phyloP scores from a whole-genome alignment of 2,797 vertebrate species.

The Leptodon cayanensis region DNA sequence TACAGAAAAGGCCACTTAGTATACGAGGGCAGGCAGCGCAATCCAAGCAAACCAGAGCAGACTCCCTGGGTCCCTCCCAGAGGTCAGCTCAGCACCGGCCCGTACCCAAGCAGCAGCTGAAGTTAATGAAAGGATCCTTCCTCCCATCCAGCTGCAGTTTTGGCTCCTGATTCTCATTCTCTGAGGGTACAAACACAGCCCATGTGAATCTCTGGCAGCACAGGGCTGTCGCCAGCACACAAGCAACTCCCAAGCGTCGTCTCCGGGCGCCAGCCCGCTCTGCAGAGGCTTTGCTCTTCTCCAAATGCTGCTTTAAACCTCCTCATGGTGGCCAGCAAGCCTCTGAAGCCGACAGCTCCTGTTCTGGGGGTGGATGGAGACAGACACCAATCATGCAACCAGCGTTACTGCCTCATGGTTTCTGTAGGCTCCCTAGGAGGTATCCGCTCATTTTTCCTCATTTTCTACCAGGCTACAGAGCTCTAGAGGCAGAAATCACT shows the following conservation, averaged over 20 bases:
- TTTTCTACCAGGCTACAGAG: background rate
- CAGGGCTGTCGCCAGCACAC: background rate
- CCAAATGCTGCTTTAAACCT: background rate
- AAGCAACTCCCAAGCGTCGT: background rate
- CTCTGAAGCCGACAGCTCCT: background rate
- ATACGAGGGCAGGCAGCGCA: accelerated
- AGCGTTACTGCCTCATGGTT: background rate
- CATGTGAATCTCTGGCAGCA: background rate
- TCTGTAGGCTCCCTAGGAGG: background rate
- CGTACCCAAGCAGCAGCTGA: background rate
- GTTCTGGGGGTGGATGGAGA: too few relatives aligned
- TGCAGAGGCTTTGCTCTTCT: background rate
- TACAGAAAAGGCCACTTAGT: background rate
- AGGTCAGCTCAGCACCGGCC: background rate
- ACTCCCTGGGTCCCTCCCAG: background rate
- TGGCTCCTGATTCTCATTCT: background rate
- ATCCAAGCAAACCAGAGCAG: background rate
- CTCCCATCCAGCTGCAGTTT: background rate
- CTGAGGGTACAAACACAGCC: background rate
- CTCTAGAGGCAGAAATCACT: background rate
- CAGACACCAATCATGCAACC: background rate
- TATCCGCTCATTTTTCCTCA: background rate
- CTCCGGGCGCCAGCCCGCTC: background rate
- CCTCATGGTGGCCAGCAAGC: background rate
- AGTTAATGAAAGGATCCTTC: background rate